phyloP scores from a whole-genome alignment of 1,140 invertebrate genomes.

The Zelostemma sp. region DNA sequence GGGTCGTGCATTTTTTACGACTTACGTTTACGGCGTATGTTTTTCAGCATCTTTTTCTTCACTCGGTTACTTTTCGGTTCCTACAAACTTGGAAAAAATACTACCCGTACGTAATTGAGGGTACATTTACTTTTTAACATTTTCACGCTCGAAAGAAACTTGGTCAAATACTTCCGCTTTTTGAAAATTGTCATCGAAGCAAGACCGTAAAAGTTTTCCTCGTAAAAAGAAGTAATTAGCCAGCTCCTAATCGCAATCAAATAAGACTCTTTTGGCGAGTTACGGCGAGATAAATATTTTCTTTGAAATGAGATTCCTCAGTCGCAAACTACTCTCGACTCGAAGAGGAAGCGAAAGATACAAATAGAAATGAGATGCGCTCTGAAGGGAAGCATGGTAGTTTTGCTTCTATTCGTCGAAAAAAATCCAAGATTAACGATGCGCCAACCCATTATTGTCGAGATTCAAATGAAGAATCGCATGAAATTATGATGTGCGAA shows the following conservation, averaged over 20 bases:
- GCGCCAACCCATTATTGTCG: not conserved
- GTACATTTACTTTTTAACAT: conserved; percentile 17
- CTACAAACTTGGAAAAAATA: too few relatives aligned
- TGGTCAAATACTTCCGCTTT: conserved; percentile 26
- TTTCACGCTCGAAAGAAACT: conserved; percentile 6
- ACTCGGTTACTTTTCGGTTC: too few relatives aligned
- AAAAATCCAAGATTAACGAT: not conserved
- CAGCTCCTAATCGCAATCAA: conserved; percentile 32
- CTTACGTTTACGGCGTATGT: not conserved
- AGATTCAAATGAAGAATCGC: too few relatives aligned
- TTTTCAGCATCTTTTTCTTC: too few relatives aligned
- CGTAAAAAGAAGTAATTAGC: conserved; percentile 37
- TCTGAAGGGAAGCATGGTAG: not conserved
- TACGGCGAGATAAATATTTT: conserved; percentile 35
- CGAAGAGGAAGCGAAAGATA: conserved; percentile 18
- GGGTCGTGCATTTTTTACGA: too few relatives aligned
- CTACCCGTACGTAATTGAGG: conserved; percentile 28
- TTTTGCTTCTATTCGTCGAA: conserved; percentile 4
- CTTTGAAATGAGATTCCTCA: conserved; percentile 40
- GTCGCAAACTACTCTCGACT: conserved; percentile 16
- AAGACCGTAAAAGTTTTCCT: conserved; percentile 13
- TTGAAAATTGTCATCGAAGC: conserved; percentile 27
- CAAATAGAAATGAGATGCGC: conserved; percentile 24
- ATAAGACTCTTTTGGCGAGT: conserved; percentile 19
- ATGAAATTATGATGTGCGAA: too few relatives aligned